Base-by-base conservation (phyloP, 2,797 vertebrate genomes). In the Myotis vivesi region DNA sequence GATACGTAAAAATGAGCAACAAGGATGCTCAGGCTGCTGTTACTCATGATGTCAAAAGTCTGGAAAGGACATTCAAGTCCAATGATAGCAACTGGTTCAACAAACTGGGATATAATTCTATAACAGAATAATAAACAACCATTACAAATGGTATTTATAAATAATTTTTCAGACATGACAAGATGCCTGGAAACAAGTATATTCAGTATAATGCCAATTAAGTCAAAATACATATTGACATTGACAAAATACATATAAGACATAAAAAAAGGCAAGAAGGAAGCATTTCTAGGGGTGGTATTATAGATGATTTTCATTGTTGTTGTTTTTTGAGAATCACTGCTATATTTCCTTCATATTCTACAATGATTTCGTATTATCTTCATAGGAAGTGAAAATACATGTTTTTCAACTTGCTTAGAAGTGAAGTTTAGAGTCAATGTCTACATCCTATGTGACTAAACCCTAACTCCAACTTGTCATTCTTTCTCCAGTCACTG, bases 61-160 rank as follows among this genome's bases (percentile, higher is more conserved):
- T 86, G 28, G 25, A 79, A 92, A 95, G 46, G 30, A 64, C 38
- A 75, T 19, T 72, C 19, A 90, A 83, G 66, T 38, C 25, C 57
- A 88, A 51, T 77, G 49, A 82, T 5, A 73, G 41, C 38, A 88
- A 82, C 86, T 20, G 13, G 55, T 41, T 90, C 64, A 44, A 82
- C 22, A 64, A 88, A 91, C 80, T 71, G 73, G 38, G 69, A 57
- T 75, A 81, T 64, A 85, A 81, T 73, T 51, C 55, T 75, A 64
- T 8, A 20, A 82, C 33, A 87, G 23, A 92, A 75, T 62, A 91
- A 57, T 92, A 86, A 76, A 95, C 0, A 36, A 75, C 16, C 36
- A 87, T n/a, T 59, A 91, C 9, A 97, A 53, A 53, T 62, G 7
- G 68, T 44, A 93, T 28, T 88, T 87, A 82, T 73, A 96, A 72